A percentile compares a stretch with the other conserved stretches of the same genome.
phyloP scores from a whole-genome alignment of 2,113 vertebrate species.

The Pseudois nayaur region DNA sequence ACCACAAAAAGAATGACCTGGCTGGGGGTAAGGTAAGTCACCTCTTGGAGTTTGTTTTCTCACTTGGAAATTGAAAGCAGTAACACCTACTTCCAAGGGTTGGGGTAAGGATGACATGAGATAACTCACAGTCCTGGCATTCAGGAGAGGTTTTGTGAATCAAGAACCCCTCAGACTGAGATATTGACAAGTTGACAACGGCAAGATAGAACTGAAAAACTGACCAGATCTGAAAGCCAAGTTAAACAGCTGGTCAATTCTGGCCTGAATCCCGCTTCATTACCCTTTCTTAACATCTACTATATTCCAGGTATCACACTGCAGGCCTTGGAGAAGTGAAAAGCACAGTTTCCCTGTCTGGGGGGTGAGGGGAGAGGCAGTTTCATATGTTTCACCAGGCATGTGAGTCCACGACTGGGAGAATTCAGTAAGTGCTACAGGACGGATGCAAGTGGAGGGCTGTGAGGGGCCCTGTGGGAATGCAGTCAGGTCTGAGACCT shows the following conservation, averaged over 20 bases:
- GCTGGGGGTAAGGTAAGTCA: not conserved
- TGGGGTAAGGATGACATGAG: not conserved
- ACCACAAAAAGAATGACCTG: not conserved
- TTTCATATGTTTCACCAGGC: not conserved
- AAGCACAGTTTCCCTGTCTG: not conserved
- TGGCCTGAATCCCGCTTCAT: not conserved
- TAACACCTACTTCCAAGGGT: not conserved
- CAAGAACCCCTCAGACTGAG: not conserved
- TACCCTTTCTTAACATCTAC: not conserved
- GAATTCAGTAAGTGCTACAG: not conserved
- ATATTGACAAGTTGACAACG: not conserved
- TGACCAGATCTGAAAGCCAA: not conserved
- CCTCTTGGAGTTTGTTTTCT: not conserved
- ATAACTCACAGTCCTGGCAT: not conserved
- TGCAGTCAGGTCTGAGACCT: not conserved
- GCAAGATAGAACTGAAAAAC: not conserved
- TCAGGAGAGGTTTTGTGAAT: not conserved
- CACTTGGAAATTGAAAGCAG: not conserved
- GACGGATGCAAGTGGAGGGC: not conserved
- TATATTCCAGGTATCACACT: not conserved
- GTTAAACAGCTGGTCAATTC: not conserved
- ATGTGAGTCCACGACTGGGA: not conserved
- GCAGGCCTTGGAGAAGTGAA: not conserved
- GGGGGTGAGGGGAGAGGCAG: not conserved
- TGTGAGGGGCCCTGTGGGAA: not conserved